Evolutionary conservation across 1,140 invertebrate genomes (phyloP), one percentile per base, ranked within the genome.

Genomic region (Drosophila bocki): DNA sequence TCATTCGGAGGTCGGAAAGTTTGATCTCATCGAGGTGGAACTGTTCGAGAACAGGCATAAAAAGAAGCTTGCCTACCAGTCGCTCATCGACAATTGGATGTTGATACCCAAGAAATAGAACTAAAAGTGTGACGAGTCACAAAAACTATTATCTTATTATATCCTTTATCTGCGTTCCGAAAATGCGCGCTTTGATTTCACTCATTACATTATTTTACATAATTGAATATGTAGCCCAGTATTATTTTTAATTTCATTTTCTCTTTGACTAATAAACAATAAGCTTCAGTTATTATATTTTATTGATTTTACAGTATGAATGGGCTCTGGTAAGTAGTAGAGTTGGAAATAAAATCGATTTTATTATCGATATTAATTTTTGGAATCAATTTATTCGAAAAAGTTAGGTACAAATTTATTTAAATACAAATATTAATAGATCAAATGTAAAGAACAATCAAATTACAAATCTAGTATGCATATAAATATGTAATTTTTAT

Each of bases 51-150:
- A 64, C 45, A 51, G 22, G 12, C 6, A 37, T 3, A 47, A 57
- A 15, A 39, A 29, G 12, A 64, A 80, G 9, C 41, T 71, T 0
- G 17, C 80, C 1, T 86, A 86, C 37, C 48, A 87, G 26, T 53
- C 75, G 0, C 48, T 86, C 3, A 80, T 76, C 39, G 75, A 87
- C 15, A 68, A 42, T 17, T 54, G 50, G 22, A 82, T 82, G 70
- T 62, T 68, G 7, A 22, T 39, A n/a, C 22, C 15, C 45, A 13
- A 44, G 44, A 9, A 77, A 48, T 33, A 41, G 26, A 26, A 42
- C 12, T 48, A 37, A 41, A 29, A 2, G 12, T 8, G n/a, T 35
- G n/a, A 35, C 8, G 2, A 53, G n/a, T 11, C 37, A 6, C 37
- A 11, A 19, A 29, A 6, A 39, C 22, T 53, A 12, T 19, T 22